Base-by-base conservation (phyloP, 2,113 vertebrate species). In the Perca flavescens region DNA sequence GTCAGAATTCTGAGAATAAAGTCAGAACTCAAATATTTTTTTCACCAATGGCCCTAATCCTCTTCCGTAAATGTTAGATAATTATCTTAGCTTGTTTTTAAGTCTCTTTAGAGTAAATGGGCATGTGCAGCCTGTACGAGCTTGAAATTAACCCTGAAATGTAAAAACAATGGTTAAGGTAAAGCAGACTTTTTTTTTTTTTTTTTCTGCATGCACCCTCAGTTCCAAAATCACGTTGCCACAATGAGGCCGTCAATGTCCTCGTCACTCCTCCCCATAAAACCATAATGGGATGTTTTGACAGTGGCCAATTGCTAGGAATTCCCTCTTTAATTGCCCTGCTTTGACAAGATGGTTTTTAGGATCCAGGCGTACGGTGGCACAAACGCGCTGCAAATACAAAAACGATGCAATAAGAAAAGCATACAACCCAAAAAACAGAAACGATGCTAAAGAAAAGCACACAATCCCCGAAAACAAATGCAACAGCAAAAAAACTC, bases 251-350 rank as follows among this genome's bases (percentile, higher is more conserved):
- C 22, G 8, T 73, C 57, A 61, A 28, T 65, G 28, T 74, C 70
- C 56, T 65, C 54, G 13, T 80, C 80, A 70, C 69, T 74, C 76
- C 46, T 64, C 43, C 74, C 62, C 73, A 80, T 89, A 79, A 92
- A 92, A 89, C 85, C 72, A 86, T 86, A 74, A 91, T 84, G 74
- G 86, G 80, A 79, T 93, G 88, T 91, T 94, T 88, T 85, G 86
- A 91, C 87, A 91, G 86, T 56, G 80, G 77, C 70, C 86, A 85
- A n/a, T 80, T 74, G 84, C 64, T 85, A 70, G 53, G 69, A 79
- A 75, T 71, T 62, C 64, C 75, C 49, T 61, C 68, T 89, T 86
- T 88, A 65, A 77, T 62, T 81, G 74, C 75, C 49, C 65, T 16
- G 56, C 73, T 52, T 56, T 74, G 71, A 89, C 66, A 74, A 85